phyloP scores from a whole-genome alignment of 92 coral and sea anemone genomes.

The Diadumene lineata region DNA sequence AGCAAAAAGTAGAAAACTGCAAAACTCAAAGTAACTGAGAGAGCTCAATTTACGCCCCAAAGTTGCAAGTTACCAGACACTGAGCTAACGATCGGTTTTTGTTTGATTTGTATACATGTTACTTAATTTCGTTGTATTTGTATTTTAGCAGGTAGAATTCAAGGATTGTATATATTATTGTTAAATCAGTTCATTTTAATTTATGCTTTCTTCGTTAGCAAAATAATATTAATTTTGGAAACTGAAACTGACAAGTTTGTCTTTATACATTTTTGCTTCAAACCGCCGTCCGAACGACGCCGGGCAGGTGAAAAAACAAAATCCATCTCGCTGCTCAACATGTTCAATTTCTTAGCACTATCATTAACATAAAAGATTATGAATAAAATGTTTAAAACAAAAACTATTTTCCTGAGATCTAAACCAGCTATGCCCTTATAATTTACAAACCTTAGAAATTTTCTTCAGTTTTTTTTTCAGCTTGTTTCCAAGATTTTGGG shows the following conservation, averaged over 20 bases:
- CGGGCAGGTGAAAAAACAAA: too few relatives aligned
- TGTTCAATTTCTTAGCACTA: too few relatives aligned
- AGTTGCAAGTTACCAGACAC: not conserved
- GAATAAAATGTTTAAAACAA: not conserved
- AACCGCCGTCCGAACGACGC: not conserved
- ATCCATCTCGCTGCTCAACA: too few relatives aligned
- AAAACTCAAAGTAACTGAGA: too few relatives aligned
- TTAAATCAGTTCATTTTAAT: too few relatives aligned
- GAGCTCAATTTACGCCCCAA: not conserved
- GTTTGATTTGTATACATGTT: not conserved
- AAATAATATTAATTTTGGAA: too few relatives aligned
- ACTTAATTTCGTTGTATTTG: not conserved
- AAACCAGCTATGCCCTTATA: not conserved
- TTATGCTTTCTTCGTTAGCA: too few relatives aligned
- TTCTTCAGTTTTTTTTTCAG: not conserved
- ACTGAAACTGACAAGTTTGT: too few relatives aligned
- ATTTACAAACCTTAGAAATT: not conserved
- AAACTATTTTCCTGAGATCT: not conserved
- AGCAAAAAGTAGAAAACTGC: too few relatives aligned
- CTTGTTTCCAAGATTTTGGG: not conserved
- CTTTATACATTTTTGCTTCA: too few relatives aligned
- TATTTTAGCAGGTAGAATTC: not conserved
- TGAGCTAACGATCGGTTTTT: not conserved
- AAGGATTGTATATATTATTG: not conserved
- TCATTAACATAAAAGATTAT: too few relatives aligned